Evolutionary conservation across 2,113 vertebrate species (phyloP).

Genomic region (Diadophis punctatus): DNA sequence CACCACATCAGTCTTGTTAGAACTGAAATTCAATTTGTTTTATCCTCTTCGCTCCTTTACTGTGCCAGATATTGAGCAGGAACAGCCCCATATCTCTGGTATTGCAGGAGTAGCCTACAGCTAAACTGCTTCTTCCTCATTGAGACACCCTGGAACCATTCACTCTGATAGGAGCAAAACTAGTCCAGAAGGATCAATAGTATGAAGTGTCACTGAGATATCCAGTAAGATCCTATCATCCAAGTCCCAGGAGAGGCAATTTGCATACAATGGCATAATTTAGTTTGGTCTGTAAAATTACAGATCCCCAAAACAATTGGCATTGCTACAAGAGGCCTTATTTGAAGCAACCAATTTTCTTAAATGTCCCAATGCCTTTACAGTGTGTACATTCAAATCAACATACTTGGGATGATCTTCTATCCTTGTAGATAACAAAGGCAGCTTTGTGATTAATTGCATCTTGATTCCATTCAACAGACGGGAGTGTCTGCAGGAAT

Average conservation of each 20-base stretch:
- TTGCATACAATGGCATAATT: background rate
- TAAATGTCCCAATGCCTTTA: slow-evolving; percentile 35
- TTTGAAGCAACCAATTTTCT: slow-evolving; percentile 26
- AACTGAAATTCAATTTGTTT: background rate
- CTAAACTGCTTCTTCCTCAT: background rate
- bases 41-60: background rate
- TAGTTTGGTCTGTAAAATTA: background rate
- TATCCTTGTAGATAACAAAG: slow-evolving; percentile 20
- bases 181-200: background rate
- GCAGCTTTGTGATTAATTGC: slow-evolving; percentile 50
- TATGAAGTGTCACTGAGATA: background rate
- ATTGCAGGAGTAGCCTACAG: background rate
- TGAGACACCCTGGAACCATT: background rate
- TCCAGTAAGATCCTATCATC: background rate
- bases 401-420: slow-evolving; percentile 34
- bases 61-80: background rate
- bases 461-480: slow-evolving; percentile 45
- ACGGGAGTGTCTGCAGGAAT: slow-evolving; percentile 47
- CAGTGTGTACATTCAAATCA: slow-evolving; percentile 41
- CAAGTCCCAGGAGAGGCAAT: background rate
- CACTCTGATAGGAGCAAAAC: background rate
- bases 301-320: background rate
- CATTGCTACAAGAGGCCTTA: slow-evolving; percentile 6
- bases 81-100: background rate
- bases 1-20: background rate